A percentile compares a stretch with the other conserved stretches of the same genome.
Conservation (phyloP, 2,113 vertebrate species). For the human region DNA sequence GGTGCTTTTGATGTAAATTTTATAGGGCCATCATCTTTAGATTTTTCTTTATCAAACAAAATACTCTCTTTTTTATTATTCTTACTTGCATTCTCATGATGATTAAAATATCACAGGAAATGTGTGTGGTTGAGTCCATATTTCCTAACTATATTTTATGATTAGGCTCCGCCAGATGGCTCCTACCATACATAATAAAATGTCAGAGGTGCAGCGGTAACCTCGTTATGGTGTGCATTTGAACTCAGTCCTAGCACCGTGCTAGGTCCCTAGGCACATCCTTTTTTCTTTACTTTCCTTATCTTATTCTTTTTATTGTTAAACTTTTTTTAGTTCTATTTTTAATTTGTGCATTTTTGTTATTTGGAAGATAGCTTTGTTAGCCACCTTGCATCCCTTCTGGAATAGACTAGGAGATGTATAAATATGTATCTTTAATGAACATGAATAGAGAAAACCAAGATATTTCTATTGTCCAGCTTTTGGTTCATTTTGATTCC, state of each 20-base stretch:
- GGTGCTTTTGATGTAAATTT: conserved; percentile 52
- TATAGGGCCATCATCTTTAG: conserved; percentile 43
- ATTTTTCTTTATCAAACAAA: conserved; percentile 63
- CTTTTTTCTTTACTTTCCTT: neutral
- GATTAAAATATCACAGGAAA: conserved; percentile 49
- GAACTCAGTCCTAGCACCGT: neutral
- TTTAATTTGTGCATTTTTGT: neutral
- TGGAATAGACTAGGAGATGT: neutral
- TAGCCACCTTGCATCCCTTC: neutral
- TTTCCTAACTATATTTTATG: conserved; percentile 16
- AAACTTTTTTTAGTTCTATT: neutral
- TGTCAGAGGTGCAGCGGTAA: neutral
- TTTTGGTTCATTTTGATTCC: neutral
- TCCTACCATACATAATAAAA: neutral
- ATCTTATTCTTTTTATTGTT: neutral
- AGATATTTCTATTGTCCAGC: neutral
- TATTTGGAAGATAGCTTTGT: neutral
- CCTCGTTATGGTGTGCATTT: neutral
- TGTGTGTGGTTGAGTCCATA: neutral
- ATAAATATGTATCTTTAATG: neutral
- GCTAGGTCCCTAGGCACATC: neutral
- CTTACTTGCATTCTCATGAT: conserved; percentile 45
- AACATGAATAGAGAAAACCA: neutral
- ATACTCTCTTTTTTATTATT: conserved; percentile 30
- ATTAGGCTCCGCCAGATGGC: neutral